Conservation (phyloP, 2,888 invertebrate genomes). For the Acheta domesticus region DNA sequence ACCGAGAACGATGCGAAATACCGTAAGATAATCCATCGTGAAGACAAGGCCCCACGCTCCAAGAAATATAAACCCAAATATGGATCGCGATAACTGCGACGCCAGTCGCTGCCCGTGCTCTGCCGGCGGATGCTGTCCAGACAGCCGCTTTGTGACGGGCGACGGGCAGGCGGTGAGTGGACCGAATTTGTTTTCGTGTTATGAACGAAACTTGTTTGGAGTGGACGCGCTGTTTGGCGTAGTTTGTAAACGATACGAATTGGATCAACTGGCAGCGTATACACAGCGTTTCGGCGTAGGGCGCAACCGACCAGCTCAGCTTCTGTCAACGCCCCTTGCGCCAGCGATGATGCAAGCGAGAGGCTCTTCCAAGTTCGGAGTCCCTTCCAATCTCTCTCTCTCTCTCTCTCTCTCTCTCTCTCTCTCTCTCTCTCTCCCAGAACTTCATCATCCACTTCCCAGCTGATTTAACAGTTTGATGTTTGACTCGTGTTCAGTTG, state of each 20-base stretch:
- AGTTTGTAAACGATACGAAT: constrained; percentile 1
- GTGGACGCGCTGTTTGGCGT: background rate
- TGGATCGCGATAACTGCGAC: no score
- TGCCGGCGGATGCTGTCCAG: no score
- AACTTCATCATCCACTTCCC: background rate
- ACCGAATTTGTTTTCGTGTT: background rate
- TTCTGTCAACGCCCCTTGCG: no score
- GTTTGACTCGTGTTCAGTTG: background rate
- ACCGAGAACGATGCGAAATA: no score
- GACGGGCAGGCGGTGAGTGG: background rate
- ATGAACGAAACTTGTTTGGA: background rate
- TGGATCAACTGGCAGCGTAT: background rate
- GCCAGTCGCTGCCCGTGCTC: no score
- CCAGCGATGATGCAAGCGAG: no score
- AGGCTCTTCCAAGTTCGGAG: no score
- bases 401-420: background rate
- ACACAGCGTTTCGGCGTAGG: background rate
- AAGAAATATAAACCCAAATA: no score
- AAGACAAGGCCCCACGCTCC: no score
- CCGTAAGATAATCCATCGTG: no score
- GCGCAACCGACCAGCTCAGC: background rate
- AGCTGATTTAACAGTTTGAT: background rate
- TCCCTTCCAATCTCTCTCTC: no score
- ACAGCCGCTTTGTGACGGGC: no score
- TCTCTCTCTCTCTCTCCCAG: background rate